These are phyloP conservation scores for Brienomyrus brachyistius DNA, from an alignment of 2,113 vertebrate species.

Conservation along the genomic window DNA sequence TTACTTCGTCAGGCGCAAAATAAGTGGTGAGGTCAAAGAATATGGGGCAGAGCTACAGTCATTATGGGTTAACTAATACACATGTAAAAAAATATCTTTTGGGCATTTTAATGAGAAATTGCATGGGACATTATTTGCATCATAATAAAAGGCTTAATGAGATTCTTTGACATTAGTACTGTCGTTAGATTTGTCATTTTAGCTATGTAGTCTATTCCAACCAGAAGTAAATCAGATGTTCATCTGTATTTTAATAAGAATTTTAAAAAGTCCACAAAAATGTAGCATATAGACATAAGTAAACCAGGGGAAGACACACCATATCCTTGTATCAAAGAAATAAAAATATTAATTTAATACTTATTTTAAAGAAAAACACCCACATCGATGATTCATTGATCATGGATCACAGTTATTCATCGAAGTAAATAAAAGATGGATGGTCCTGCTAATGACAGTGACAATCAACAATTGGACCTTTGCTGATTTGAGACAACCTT, in stretches of 20 bases:
- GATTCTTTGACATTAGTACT: neutral
- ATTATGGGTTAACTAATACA: neutral
- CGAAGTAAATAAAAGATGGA: neutral
- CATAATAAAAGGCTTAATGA: constrained; percentile 3
- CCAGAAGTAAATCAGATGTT: neutral
- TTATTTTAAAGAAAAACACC: neutral
- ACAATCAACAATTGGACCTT: neutral
- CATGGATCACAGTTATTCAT: neutral
- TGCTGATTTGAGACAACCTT: neutral
- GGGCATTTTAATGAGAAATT: constrained; percentile 9
- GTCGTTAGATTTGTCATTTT: neutral
- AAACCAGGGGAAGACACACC: neutral
- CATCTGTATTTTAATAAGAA: neutral
- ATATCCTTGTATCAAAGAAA: neutral
- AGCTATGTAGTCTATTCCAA: neutral
- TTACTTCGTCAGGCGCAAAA: neutral
- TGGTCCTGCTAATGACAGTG: neutral
- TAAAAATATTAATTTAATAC: neutral
- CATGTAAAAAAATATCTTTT: neutral
- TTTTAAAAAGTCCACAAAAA: constrained; percentile 1
- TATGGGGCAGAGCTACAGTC: neutral
- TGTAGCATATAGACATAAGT: neutral
- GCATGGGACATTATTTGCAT: neutral
- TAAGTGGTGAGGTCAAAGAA: neutral
- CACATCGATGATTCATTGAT: neutral